Evolutionary conservation across 2,797 vertebrate species (phyloP).

Genomic region (Anguilla marmorata): DNA sequence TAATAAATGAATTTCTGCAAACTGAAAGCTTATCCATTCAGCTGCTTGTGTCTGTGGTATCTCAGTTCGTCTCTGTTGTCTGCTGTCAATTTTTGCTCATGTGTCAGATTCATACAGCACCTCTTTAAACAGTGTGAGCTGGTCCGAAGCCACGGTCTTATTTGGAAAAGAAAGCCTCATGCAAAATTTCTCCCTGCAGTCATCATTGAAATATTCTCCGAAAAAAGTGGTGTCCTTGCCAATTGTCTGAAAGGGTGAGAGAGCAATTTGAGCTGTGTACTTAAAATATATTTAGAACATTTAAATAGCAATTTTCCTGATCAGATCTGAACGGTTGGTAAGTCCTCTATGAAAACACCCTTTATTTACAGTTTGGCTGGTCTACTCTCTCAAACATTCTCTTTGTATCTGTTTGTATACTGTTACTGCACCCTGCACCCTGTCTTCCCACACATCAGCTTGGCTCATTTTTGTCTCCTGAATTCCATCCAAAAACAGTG

Average conservation of each 20-base stretch:
- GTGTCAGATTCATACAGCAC: background rate
- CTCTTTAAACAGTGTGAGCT: constrained; percentile 2
- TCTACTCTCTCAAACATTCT: too few species aligned
- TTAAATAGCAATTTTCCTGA: background rate
- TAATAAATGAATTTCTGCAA: background rate
- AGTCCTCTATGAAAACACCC: background rate
- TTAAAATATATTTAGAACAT: background rate
- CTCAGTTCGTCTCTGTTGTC: background rate
- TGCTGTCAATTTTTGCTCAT: background rate
- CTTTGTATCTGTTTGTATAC: too few species aligned
- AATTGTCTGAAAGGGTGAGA: background rate
- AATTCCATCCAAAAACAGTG: background rate
- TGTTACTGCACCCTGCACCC: too few species aligned
- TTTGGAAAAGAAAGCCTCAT: background rate
- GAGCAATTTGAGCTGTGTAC: background rate
- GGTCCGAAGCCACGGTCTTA: background rate
- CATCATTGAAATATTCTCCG: constrained; percentile 2
- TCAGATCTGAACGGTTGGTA: too few species aligned
- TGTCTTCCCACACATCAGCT: background rate
- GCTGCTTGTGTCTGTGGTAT: background rate
- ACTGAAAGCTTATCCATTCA: background rate
- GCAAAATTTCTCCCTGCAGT: background rate
- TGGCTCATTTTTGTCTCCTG: background rate
- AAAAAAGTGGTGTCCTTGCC: background rate
- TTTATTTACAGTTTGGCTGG: background rate